phyloP scores from a whole-genome alignment of 1,140 invertebrate species.

The Drosophila setifemur region DNA sequence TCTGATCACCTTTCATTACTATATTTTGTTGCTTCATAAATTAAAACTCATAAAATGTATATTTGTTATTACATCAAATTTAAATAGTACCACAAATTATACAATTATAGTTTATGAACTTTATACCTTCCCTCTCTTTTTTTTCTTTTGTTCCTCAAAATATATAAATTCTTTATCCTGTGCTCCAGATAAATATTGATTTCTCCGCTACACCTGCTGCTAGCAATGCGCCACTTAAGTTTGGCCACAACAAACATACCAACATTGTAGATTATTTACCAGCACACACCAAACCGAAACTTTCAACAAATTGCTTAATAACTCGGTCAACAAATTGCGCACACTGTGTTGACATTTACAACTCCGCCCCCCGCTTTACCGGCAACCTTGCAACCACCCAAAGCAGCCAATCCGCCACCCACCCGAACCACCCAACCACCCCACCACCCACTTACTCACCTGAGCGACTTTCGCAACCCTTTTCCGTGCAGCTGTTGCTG shows the following conservation, averaged over 20 bases:
- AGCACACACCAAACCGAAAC: constrained; percentile 18
- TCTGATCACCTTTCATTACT: too few relatives aligned
- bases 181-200: constrained; percentile 24
- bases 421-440: not conserved
- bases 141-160: too few relatives aligned
- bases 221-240: constrained; percentile 13
- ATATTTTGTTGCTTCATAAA: too few relatives aligned
- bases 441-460: constrained; percentile 9
- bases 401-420: not conserved
- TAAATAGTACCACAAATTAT: too few relatives aligned
- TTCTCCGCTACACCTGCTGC: constrained; percentile 22
- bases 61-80: too few relatives aligned
- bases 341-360: constrained; percentile 41
- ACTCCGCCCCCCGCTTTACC: not conserved
- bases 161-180: not conserved
- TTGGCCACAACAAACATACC: not conserved
- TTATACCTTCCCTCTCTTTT: too few relatives aligned
- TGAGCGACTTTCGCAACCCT: constrained; percentile 6
- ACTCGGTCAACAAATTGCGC: constrained; percentile 42
- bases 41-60: too few relatives aligned
- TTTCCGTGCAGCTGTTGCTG: constrained; percentile 24
- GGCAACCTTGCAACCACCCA: not conserved
- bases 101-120: too few relatives aligned
- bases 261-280: constrained; percentile 35
- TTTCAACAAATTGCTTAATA: constrained; percentile 43